Evolutionary conservation across 2,113 vertebrate genomes (phyloP).

Genomic region (Festucalex cinctus): DNA sequence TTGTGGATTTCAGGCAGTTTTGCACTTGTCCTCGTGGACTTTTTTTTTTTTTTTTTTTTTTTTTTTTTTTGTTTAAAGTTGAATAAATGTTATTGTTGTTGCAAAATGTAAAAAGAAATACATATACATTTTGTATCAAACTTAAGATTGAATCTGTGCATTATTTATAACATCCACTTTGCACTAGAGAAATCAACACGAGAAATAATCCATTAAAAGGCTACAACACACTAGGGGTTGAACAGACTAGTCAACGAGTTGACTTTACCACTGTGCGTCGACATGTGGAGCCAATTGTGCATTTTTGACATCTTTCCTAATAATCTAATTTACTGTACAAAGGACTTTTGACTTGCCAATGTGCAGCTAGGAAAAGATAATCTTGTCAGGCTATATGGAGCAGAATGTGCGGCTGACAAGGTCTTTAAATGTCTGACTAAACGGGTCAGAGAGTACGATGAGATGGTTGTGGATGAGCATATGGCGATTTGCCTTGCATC

Average conservation of each 20-base stretch:
- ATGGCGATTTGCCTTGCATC: no score
- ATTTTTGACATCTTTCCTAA: neutral
- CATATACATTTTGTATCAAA: slow-evolving; percentile 60
- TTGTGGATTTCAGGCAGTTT: slow-evolving; percentile 63
- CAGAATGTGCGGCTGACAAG: no score
- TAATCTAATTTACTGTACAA: neutral
- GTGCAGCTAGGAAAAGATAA: neutral
- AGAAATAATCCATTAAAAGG: neutral
- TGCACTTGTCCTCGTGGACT: slow-evolving; percentile 72
- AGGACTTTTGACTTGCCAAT: neutral
- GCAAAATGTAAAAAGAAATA: slow-evolving; percentile 64
- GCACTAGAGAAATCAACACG: neutral
- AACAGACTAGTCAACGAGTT: neutral
- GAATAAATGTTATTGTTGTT: slow-evolving; percentile 65
- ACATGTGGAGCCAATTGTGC: no score
- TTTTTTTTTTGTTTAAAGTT: slow-evolving; percentile 40
- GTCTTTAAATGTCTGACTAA: no score
- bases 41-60: slow-evolving; percentile 22
- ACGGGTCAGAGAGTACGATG: no score
- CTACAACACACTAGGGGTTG: neutral
- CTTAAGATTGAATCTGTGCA: neutral
- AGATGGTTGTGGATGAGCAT: no score
- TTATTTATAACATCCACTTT: neutral
- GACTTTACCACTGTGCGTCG: no score
- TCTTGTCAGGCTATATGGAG: neutral